Conservation (phyloP, 2,888 invertebrate species). For the Ormyrus thymus region DNA sequence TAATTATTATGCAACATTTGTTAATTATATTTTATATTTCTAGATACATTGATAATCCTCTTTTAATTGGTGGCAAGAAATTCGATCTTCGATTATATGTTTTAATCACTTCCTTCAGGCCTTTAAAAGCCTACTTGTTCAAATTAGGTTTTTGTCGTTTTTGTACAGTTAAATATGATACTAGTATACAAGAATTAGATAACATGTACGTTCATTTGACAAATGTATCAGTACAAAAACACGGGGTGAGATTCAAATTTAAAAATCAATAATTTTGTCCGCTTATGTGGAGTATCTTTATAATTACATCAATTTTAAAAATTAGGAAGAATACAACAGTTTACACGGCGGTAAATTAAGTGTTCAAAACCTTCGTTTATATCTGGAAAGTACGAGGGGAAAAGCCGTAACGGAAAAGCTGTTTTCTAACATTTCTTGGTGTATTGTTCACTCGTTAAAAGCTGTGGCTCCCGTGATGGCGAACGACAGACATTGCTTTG, state of each 20-base stretch:
- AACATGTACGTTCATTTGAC: conserved; percentile 97
- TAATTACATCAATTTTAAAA: not conserved
- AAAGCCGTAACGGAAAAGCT: conserved; percentile 91
- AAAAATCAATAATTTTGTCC: too few species aligned
- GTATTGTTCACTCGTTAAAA: conserved; percentile 94
- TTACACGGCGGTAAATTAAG: conserved; percentile 97
- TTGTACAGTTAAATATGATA: conserved; percentile 96
- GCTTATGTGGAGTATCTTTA: not conserved
- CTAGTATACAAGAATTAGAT: conserved; percentile 89
- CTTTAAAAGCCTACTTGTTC: conserved; percentile 94
- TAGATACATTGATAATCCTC: conserved; percentile 94
- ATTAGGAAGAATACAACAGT: conserved; percentile 92
- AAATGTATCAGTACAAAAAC: conserved; percentile 98
- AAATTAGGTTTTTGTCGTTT: conserved; percentile 96
- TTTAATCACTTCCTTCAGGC: conserved; percentile 93
- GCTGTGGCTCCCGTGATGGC: conserved; percentile 95
- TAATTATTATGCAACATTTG: not conserved
- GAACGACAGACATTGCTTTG: conserved; percentile 93
- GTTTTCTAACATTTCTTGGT: conserved; percentile 91
- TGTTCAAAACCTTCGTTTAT: conserved; percentile 91
- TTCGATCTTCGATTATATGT: conserved; percentile 95
- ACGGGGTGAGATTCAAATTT: conserved; percentile 80
- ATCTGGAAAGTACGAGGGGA: conserved; percentile 92
- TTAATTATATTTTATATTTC: conserved; percentile 46
- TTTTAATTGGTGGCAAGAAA: conserved; percentile 96